Conservation (phyloP, 37 sponge, comb jelly and placozoan species). For the Geodia barretti region DNA sequence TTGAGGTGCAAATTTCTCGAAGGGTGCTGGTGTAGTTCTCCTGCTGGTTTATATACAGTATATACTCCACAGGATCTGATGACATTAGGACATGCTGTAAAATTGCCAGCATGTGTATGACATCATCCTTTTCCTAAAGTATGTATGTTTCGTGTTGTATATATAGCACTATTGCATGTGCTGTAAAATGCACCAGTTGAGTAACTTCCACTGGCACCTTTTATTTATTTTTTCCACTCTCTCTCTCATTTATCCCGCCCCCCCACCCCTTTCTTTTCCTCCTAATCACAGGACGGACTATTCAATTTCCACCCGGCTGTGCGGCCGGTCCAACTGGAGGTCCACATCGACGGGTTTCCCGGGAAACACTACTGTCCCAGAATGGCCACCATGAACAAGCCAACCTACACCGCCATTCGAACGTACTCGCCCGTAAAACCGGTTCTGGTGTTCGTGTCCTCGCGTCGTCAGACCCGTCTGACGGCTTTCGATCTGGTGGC, state of each 20-base stretch:
- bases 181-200: neutral
- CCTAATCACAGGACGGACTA: constrained; percentile 70
- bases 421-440: constrained; percentile 95
- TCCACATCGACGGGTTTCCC: constrained; percentile 94
- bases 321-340: constrained; percentile 98
- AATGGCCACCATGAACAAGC: constrained; percentile 99
- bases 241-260: neutral
- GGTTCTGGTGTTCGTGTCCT: constrained; percentile 94
- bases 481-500: constrained; percentile 95
- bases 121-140: too few species aligned
- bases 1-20: too few species aligned
- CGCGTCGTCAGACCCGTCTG: constrained; percentile 97
- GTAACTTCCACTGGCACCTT: neutral
- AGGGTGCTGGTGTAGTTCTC: too few species aligned
- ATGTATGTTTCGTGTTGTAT: too few species aligned
- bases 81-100: too few species aligned
- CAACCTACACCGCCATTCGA: constrained; percentile 87
- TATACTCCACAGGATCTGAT: too few species aligned
- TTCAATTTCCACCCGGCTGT: constrained; percentile 99
- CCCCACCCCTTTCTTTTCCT: neutral
- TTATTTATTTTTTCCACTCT: neutral
- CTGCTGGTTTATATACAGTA: too few species aligned
- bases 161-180: too few species aligned
- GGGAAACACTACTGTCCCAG: constrained; percentile 99
- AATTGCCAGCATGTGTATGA: too few species aligned